Evolutionary conservation across 2,797 vertebrate species (phyloP), one percentile per base, ranked within the genome.

Genomic region (Gorsachius magnificus): DNA sequence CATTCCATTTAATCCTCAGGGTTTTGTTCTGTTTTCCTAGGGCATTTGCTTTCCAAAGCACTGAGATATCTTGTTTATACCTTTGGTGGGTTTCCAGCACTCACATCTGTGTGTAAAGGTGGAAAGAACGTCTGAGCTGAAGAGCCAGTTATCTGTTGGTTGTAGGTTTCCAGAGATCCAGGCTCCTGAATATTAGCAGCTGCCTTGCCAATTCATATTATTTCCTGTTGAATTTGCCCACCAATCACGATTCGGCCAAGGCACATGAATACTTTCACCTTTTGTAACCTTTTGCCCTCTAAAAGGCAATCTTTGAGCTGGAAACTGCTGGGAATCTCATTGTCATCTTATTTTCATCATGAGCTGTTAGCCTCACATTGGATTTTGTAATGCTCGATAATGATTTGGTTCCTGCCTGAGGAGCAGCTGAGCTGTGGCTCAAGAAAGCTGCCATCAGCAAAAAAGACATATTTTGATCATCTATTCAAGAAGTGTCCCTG

Each of bases 31-130:
- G 64, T 79, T 96, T 91, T 82, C 70, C 58, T 68, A 48, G 45
- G 63, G 75, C n/a, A 71, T 87, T 68, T 29, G 3, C 25, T 76
- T 61, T 81, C 68, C 79, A 48, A 48, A 91, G 45, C 50, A 8
- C 13, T 4, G 12, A 35, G 64, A 65, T 77, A 17, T 74, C 64
- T 91, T 83, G 41, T 71, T 26, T 58, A 53, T 70, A 61, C 29
- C 48, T 51, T 57, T 74, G 90, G 35, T 86, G 88, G 56, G 6
- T 70, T 96, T 90, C 76, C 94, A 94, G 71, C 71, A 16, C 46
- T 80, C 82, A 54, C 56, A 58, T 91, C 64, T 87, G 85, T 24
- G 12, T 51, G 76, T 75, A 58, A 93, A 95, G 18, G 84, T 91
- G 84, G 75, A 78, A 91, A 80, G 81, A 50, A 75, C 20, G 2